Evolutionary conservation across 2,113 vertebrate species (phyloP), one percentile per base, ranked within the genome.

Genomic region (Syrrhaptes paradoxus): DNA sequence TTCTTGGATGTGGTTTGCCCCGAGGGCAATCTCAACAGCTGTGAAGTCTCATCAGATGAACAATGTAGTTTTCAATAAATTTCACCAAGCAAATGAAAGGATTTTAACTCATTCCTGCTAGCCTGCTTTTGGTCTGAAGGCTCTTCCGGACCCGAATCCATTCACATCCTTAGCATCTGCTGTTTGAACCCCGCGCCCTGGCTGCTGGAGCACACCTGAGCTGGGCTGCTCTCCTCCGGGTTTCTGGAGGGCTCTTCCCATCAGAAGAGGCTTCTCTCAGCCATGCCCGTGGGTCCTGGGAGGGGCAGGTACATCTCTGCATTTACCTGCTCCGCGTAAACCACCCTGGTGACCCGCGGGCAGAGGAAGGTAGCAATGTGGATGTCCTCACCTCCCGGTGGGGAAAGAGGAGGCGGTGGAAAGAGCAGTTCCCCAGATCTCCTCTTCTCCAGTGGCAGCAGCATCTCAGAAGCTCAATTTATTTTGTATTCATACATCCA

Each of bases 1-100:
- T 93, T 94, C 96, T 96, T 96, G 93, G 96, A 96, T 96, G 96
- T 94, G 95, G 95, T 96, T 97, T 97, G 73, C 92, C 96, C 80
- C 0, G 2, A 73, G 95, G 96, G 85, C 90, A 34, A 82, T 90
- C 95, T 87, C 85, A 90, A 96, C 96, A 97, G 92, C 96, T 97
- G 96, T 86, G 96, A 84, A 92, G 72, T 86, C 92, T 90, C 92
- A 94, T 85, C 79, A 93, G 75, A 95, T 54, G 92, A 96, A 90
- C 90, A 68, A 75, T 46, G 86, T 61, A 96, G 86, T 95, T 94
- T 94, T 94, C 93, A 89, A 96, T 95, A 87, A 81, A 82, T 86
- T 90, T 87, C 90, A 82, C 36, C 46, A 46, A 49, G 79, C 75
- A 65, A 88, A 75, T 0, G 15, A 22, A 75, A 92, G 65, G 80